Evolutionary conservation across 2,113 vertebrate genomes (phyloP), one percentile per base, ranked within the genome.

Genomic region (Chrysemys picta): DNA sequence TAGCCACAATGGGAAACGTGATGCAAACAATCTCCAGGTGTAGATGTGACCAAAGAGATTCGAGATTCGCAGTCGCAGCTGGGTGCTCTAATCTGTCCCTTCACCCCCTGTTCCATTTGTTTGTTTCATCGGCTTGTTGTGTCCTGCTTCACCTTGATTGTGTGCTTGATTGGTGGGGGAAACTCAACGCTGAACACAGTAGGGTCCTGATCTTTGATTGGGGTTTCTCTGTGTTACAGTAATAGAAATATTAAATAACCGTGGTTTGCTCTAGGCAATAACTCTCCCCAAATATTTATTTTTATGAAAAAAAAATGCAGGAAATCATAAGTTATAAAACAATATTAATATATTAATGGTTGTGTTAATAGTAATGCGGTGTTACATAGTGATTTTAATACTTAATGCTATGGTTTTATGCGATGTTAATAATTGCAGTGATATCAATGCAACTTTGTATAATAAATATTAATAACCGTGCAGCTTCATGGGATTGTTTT

Each of bases 391-490:
- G 45, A 80, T 0, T 81, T 85, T 57, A 65, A 84, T 81, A 75
- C 69, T 38, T 42, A 87, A 89, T 0, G 3, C 90, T 84, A 5
- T 89, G 88, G 85, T 80, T 95, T 93, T 86, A 62, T 90, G 87
- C 82, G 88, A 62, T 62, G 29, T 95, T 95, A 93, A 90, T 95
- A 94, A 95, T 52, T 59, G 52, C 54, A 35, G 83, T 54, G 88
- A 93, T 94, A 94, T 93, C 91, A 93, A 94, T 89, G 90, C 89
- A 50, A 3, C 82, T 89, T 76, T 27, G 89, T 85, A 69, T 4
- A 4, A 75, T 84, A 88, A 94, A 76, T 89, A 7, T 1, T 38
- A 35, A 13, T 22, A 62, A 50, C 1, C n/a, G 47, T 22, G 1
- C 14, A 83, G 69, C 69, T 87, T 57, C 84, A 76, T n/a, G 17